A percentile compares a stretch with the other conserved stretches of the same genome.
phyloP scores from a whole-genome alignment of 2,113 vertebrate species.

The Dasyurus viverrinus region DNA sequence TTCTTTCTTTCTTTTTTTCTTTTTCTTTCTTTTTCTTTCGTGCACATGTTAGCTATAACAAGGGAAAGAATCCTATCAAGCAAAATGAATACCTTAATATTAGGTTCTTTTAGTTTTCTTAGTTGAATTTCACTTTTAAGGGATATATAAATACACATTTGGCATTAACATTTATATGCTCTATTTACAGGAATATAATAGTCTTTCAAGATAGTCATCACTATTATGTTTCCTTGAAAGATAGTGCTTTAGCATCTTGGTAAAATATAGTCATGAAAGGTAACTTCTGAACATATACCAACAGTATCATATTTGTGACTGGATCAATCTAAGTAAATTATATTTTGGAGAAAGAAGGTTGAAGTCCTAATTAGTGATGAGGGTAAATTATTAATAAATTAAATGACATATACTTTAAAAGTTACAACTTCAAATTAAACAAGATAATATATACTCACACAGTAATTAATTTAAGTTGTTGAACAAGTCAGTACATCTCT shows the following conservation, averaged over 20 bases:
- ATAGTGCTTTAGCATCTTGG: conserved; percentile 7
- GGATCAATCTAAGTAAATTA: background rate
- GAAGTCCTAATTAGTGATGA: background rate
- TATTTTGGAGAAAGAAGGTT: conserved; percentile 26
- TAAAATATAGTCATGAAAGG: conserved; percentile 15
- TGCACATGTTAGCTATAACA: background rate
- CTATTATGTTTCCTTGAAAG: conserved; percentile 28
- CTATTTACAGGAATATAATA: conserved; percentile 36
- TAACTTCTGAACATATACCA: background rate
- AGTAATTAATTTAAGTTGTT: conserved; percentile 33
- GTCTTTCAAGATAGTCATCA: conserved; percentile 13
- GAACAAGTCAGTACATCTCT: background rate
- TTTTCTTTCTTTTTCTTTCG: conserved; percentile 7
- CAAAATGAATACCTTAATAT: conserved; percentile 28
- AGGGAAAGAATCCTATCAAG: conserved; percentile 33
- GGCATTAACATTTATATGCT: conserved; percentile 43
- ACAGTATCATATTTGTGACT: background rate
- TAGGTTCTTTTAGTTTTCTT: conserved; percentile 42
- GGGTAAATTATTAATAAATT: conserved; percentile 36
- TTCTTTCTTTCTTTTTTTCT: background rate
- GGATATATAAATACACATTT: background rate
- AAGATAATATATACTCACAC: background rate
- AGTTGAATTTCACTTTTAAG: conserved; percentile 49
- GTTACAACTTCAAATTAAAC: conserved; percentile 20
- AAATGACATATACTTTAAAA: conserved; percentile 4